Evolutionary conservation across 2,888 invertebrate species (phyloP), one percentile per base, ranked within the genome.

Genomic region (Metopia argyrocephala): DNA sequence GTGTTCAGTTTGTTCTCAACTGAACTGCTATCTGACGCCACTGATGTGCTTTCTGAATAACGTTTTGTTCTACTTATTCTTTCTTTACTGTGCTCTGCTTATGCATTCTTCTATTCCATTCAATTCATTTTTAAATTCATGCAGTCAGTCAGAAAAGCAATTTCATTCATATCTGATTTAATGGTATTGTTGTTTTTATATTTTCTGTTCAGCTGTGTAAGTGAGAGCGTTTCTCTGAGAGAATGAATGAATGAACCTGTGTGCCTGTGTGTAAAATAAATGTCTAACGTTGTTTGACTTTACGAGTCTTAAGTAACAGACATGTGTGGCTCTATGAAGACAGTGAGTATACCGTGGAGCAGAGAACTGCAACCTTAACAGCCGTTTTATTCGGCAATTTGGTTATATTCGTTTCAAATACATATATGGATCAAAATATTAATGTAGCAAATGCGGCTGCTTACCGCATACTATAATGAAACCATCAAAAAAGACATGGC

Each of bases 71-170:
- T 28, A 28, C 15, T 20, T n/a, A 18, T 25, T 69, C 50, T 15
- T 48, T 25, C 9, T 12, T 69, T 23, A 6, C 38, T 12, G 15
- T 38, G 38, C 38, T 54, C 5, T 56, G 20, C 20, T 57, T 59
- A 18, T 70, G 4, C 20, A 12, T 18, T 50, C 23, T 61, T 70
- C n/a, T n/a, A 20, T 61, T 70, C 38, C 59, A 31, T 25, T 59
- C 31, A 12, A 31, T 61, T 69, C 18, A n/a, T 7, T 50, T 61
- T 31, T 48, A 23, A 59, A 71, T 38, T 31, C 23, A 62, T 27
- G 54, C 70, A 65, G 57, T 66, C 59, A 70, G 38, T 64, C 64
- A 64, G 64, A 76, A 76, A 59, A 70, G 50, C 52, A 65, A 57
- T 70, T 69, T 57, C 27, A 64, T 64, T 76, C 31, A 57, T 64